Evolutionary conservation across 2,888 invertebrate genomes (phyloP).

Genomic region (Melanchra persicariae): DNA sequence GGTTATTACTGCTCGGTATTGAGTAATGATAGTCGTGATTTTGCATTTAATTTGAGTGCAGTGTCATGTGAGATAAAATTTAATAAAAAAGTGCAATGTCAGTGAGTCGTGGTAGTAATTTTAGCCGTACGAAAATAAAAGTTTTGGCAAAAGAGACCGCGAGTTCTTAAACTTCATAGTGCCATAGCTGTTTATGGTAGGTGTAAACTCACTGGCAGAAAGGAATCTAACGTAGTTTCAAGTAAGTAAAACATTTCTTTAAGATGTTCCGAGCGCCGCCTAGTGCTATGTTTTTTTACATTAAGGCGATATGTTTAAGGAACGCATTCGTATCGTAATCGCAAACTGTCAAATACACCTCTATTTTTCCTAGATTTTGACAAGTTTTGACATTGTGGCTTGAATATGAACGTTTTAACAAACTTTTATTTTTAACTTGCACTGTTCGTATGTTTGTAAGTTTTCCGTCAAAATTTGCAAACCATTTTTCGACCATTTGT

Average conservation of each 20-base stretch:
- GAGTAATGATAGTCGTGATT: slow-evolving; percentile 48
- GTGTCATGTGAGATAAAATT: slow-evolving; percentile 41
- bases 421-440: too few species aligned
- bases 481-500: too few species aligned
- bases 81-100: slow-evolving; percentile 33
- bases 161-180: slow-evolving; percentile 13
- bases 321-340: too few species aligned
- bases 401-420: too few species aligned
- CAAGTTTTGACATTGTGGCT: too few species aligned
- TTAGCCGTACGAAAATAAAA: slow-evolving; percentile 46
- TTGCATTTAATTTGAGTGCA: slow-evolving; percentile 33
- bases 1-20: slow-evolving; percentile 22
- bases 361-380: too few species aligned
- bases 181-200: slow-evolving; percentile 9
- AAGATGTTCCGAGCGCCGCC: background rate
- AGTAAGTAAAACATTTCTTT: slow-evolving; percentile 10
- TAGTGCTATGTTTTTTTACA: too few species aligned
- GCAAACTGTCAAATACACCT: too few species aligned
- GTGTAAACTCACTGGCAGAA: slow-evolving; percentile 4
- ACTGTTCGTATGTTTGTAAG: too few species aligned
- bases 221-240: slow-evolving; percentile 18
- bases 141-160: slow-evolving; percentile 37
- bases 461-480: too few species aligned
- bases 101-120: slow-evolving; percentile 37
- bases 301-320: too few species aligned